Base-by-base conservation (phyloP, 2,888 invertebrate species). In the Pharmacophagus antenor region DNA sequence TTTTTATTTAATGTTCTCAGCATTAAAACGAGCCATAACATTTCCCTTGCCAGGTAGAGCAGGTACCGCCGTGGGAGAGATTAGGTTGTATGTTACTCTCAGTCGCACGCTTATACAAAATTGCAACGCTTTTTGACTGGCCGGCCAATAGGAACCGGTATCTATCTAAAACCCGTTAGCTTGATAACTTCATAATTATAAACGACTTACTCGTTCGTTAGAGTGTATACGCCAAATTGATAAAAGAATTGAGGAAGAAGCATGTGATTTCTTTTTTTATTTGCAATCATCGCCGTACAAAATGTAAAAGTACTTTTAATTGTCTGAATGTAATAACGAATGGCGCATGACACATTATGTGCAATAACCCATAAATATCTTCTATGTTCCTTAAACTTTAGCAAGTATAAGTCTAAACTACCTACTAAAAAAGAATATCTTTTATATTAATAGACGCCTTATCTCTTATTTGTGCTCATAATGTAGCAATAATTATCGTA, bases 101-200 rank as follows among this genome's bases (percentile, higher is more conserved):
- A n/a, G 31, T 63, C 64, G 55, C 64, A 62, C 63, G 63, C 65
- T 66, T 62, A 67, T 62, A 67, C 68, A 67, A 63, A 67, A 62
- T 66, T 70, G 72, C 77, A 69, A 75, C 71, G 75, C 71, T 77
- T 79, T 78, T 78, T 71, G 77, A 75, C 75, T 72, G 73, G 66
- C 66, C 67, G n/a, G n/a, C n/a, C n/a, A n/a, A 66, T 2, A 61
- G 55, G 64, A 74, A 78, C 73, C 74, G 76, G 74, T 73, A 72
- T 65, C 66, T 53, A 56, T 50, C 57, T 56, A 48, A 58, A 52
- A 61, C 64, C 76, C 77, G 77, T 78, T 78, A 76, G 63, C 65
- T 67, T 61, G 63, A 69, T 66, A 67, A 67, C 62, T 65, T 65
- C 58, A 63, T 64, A 66, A 66, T 65, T 62, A 68, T 66, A 70